Conservation (phyloP, 2,113 vertebrate genomes). For the Circaetus gallicus region DNA sequence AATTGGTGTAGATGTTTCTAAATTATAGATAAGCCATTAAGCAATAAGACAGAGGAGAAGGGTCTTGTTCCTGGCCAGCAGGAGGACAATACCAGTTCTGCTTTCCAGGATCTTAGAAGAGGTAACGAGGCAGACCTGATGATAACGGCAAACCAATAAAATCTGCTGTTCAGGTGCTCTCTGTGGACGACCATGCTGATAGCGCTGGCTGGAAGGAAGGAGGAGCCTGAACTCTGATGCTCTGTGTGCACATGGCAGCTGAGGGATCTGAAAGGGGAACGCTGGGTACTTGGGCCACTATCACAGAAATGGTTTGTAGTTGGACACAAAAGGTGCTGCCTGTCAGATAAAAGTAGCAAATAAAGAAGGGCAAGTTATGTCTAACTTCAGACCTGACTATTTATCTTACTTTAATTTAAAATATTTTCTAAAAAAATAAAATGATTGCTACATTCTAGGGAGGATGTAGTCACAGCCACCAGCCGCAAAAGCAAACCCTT, state of each 20-base stretch:
- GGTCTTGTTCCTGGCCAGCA: not conserved
- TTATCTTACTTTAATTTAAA: not conserved
- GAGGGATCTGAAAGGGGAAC: not conserved
- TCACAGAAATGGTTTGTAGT: not conserved
- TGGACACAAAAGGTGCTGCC: not conserved
- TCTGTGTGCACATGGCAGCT: not conserved
- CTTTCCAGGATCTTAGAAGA: not conserved
- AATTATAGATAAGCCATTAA: not conserved
- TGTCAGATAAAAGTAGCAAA: not conserved
- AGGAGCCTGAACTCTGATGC: not conserved
- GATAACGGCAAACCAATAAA: not conserved
- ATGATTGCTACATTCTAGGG: rapidly evolving
- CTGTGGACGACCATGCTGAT: not conserved
- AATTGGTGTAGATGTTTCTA: not conserved
- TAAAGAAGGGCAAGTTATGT: not conserved
- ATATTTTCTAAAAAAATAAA: not conserved
- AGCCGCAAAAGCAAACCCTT: not conserved
- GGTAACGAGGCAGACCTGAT: not conserved
- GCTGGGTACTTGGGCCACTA: not conserved
- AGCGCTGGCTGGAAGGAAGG: not conserved
- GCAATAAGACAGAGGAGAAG: not conserved
- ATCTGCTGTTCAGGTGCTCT: not conserved
- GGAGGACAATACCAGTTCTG: not conserved
- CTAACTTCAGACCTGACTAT: not conserved
- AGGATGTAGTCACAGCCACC: not conserved